phyloP scores from a whole-genome alignment of 2,113 vertebrate genomes.

The Podilymbus podiceps region DNA sequence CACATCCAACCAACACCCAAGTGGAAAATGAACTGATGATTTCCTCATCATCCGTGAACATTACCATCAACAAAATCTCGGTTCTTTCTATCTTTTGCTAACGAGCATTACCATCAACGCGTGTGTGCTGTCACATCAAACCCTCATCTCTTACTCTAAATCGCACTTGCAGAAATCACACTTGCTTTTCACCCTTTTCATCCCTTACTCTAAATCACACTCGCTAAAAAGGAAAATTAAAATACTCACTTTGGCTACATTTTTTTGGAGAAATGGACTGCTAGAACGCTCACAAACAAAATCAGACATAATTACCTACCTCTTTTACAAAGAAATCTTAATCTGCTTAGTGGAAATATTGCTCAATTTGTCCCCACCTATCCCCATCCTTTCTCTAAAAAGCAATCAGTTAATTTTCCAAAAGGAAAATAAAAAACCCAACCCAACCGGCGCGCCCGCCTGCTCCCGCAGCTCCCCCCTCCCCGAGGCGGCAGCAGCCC shows the following conservation, averaged over 20 bases:
- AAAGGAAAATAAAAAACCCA: not conserved
- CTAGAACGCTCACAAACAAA: not conserved
- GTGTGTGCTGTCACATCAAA: not conserved
- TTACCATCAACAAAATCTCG: not conserved
- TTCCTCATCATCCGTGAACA: not conserved
- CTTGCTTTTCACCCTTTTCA: not conserved
- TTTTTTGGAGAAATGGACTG: not conserved
- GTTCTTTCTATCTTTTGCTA: not conserved
- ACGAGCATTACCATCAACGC: not conserved
- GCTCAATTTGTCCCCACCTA: not conserved
- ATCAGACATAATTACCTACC: not conserved
- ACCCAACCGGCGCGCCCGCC: not conserved
- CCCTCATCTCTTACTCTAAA: not conserved
- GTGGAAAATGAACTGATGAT: not conserved
- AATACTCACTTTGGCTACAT: constrained; percentile 26
- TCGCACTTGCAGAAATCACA: not conserved
- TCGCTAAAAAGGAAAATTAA: not conserved
- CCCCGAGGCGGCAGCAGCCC: not conserved
- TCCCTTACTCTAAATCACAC: too few species aligned
- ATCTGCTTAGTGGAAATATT: not conserved
- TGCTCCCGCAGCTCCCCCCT: not conserved
- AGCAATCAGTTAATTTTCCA: not conserved
- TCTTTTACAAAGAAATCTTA: not conserved
- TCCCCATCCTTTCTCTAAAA: not conserved
- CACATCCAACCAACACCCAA: constrained; percentile 17